Conservation (phyloP, 1,140 invertebrate genomes). For the Bombus ignitus region DNA sequence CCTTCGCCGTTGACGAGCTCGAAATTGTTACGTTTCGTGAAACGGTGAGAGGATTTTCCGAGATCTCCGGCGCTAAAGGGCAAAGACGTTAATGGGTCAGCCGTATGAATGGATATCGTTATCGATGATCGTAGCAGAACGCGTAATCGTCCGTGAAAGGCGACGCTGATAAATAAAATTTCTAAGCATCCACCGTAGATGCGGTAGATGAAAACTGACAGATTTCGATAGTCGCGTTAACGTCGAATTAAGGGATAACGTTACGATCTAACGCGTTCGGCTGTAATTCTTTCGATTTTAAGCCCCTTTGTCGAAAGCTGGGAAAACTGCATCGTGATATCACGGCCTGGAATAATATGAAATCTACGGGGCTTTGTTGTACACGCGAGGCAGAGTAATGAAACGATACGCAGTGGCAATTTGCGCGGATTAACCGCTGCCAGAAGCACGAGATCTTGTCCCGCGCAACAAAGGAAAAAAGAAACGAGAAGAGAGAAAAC, state of each 20-base stretch:
- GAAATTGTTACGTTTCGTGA: conserved; percentile 44
- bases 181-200: background rate
- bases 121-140: background rate
- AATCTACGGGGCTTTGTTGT: background rate
- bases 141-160: background rate
- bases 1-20: background rate
- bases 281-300: conserved; percentile 6
- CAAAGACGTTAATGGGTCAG: conserved; percentile 26
- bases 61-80: background rate
- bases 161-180: background rate
- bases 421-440: conserved; percentile 15
- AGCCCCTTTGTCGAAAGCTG: background rate
- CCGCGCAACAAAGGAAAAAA: background rate
- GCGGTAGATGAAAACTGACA: background rate
- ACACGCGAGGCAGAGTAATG: background rate
- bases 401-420: conserved; percentile 7
- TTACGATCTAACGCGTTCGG: background rate
- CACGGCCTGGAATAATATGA: background rate
- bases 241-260: too few relatives aligned
- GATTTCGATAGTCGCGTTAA: too few relatives aligned
- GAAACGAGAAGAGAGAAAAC: background rate
- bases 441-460: background rate
- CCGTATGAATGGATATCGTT: conserved; percentile 18
- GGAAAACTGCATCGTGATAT: background rate
- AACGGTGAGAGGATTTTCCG: conserved; percentile 8